Percentiles rank a stretch among this genome's conserved stretches.
phyloP scores from a whole-genome alignment of 1,140 invertebrate genomes.

The Cyclina sinensis region DNA sequence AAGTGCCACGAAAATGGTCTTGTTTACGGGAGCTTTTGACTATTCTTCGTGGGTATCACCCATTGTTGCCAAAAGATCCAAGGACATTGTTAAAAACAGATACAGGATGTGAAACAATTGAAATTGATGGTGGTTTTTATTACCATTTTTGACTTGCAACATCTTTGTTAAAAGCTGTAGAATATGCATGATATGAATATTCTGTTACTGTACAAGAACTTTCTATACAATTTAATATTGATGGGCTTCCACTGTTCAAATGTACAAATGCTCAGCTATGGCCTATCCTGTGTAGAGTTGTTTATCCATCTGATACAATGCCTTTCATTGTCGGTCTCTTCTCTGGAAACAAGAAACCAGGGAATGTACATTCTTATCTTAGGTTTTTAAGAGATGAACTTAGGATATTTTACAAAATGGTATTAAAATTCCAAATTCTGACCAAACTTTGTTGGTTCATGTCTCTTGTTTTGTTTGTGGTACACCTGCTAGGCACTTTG shows the following conservation, averaged over 20 bases:
- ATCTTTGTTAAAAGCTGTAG: not conserved
- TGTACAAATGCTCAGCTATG: conserved; percentile 24
- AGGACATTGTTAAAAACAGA: conserved; percentile 27
- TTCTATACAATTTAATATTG: conserved; percentile 49
- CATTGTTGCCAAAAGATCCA: conserved; percentile 23
- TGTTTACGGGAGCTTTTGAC: too few relatives aligned
- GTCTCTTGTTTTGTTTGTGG: conserved; percentile 82
- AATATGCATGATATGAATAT: not conserved
- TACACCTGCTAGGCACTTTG: conserved; percentile 85
- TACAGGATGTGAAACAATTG: not conserved
- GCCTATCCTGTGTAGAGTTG: conserved; percentile 31
- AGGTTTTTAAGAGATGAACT: too few relatives aligned
- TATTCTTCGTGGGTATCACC: not conserved
- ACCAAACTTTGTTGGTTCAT: too few relatives aligned
- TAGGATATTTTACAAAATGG: too few relatives aligned
- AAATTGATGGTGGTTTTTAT: conserved; percentile 38
- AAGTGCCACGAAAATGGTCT: too few relatives aligned
- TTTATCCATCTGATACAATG: not conserved
- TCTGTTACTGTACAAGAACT: not conserved
- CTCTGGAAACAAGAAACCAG: conserved; percentile 47
- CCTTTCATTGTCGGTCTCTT: conserved; percentile 62
- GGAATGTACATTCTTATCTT: conserved; percentile 14
- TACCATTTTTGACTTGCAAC: conserved; percentile 13
- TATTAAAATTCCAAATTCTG: conserved; percentile 72
- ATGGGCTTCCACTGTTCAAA: conserved; percentile 54